Conservation (phyloP, 2,888 invertebrate species). For the Lithophane leautieri region DNA sequence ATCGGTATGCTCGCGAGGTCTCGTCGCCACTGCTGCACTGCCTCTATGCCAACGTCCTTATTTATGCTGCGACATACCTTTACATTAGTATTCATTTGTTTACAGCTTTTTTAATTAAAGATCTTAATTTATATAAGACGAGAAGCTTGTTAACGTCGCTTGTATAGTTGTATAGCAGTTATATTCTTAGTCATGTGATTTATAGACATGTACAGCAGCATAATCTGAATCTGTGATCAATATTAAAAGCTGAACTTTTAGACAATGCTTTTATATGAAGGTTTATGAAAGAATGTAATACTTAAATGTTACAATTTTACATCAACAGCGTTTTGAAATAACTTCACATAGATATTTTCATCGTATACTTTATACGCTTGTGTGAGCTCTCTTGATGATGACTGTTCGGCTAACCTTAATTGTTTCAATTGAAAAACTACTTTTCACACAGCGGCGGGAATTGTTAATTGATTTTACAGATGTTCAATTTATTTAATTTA, state of each 20-base stretch:
- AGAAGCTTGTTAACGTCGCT: constrained; percentile 72
- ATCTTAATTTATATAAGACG: constrained; percentile 72
- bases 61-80: constrained; percentile 56
- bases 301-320: background rate
- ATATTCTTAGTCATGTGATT: constrained; percentile 25
- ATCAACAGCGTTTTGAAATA: background rate
- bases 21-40: constrained; percentile 27
- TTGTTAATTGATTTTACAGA: constrained; percentile 83
- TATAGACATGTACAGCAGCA: constrained; percentile 16
- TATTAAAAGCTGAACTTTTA: background rate
- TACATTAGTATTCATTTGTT: constrained; percentile 80
- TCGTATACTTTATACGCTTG: background rate
- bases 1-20: constrained; percentile 41
- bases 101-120: constrained; percentile 77
- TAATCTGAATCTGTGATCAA: constrained; percentile 14
- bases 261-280: background rate
- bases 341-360: constrained; percentile 5
- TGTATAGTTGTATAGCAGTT: constrained; percentile 64
- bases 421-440: constrained; percentile 88
- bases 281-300: background rate
- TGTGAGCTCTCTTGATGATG: constrained; percentile 48
- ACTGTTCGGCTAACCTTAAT: constrained; percentile 85
- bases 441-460: constrained; percentile 79
- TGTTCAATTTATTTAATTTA: constrained; percentile 79
- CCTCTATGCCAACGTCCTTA: constrained; percentile 45